Percentiles rank a stretch among this genome's conserved stretches.
These are phyloP conservation scores for Leuciscus waleckii DNA, from an alignment of 2,797 vertebrate species.

Conservation along the genomic window DNA sequence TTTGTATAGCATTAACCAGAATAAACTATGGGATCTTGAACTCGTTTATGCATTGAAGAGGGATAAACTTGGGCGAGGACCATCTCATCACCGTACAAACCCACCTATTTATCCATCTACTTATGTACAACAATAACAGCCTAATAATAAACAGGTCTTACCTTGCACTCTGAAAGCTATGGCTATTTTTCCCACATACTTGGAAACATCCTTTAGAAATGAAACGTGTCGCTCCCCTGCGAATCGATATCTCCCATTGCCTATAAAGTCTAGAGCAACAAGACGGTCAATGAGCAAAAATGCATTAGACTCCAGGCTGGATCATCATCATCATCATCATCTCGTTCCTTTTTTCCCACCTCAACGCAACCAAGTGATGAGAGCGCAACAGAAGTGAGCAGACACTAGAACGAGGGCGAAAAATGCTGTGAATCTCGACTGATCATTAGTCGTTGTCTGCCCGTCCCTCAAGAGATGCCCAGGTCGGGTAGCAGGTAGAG, in stretches of 20 bases:
- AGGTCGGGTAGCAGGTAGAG: conserved; percentile 72
- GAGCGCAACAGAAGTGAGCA: conserved; percentile 73
- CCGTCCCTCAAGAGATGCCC: conserved; percentile 71
- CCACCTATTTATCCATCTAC: conserved; percentile 12
- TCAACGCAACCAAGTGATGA: conserved; percentile 67
- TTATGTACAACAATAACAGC: conserved; percentile 4
- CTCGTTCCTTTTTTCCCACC: conserved; percentile 77
- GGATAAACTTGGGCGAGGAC: conserved; percentile 50
- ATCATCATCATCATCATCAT: conserved; percentile 80
- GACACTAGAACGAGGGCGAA: conserved; percentile 66
- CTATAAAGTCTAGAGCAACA: conserved; percentile 85
- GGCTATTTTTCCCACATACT: conserved; percentile 96
- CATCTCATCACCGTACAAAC: conserved; percentile 22
- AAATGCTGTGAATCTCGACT: conserved; percentile 66
- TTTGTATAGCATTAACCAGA: conserved; percentile 50
- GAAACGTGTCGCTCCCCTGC: conserved; percentile 83
- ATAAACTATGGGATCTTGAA: conserved; percentile 39
- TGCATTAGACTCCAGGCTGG: conserved; percentile 80
- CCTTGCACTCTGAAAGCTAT: conserved; percentile 98
- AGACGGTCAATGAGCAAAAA: conserved; percentile 81
- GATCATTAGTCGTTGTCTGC: conserved; percentile 53
- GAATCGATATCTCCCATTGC: conserved; percentile 92
- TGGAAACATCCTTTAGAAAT: conserved; percentile 87
- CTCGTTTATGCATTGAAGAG: conserved; percentile 34
- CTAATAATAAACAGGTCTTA: conserved; percentile 71